Evolutionary conservation across 1,140 invertebrate genomes (phyloP), one percentile per base, ranked within the genome.

Genomic region (Glossosoma conforme): DNA sequence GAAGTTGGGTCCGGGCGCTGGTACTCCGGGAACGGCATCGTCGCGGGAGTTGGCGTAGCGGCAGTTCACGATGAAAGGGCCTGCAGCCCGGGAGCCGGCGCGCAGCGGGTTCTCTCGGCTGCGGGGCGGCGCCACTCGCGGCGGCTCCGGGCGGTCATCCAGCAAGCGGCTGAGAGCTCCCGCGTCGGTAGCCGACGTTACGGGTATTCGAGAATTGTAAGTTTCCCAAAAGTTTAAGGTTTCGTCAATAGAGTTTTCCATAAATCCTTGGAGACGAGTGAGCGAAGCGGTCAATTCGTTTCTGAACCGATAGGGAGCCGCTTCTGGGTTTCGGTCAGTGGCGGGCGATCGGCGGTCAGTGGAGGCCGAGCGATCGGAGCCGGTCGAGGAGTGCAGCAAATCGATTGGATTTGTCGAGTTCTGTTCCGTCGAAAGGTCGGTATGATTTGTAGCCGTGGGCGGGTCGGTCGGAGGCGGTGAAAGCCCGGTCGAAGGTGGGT

Each of bases 221-320:
- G n/a, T 36, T 24, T 58, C 52, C 37, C 42, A 41, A 13, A 49
- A 40, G 21, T 50, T 50, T 37, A 55, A 44, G 1, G 52, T 58
- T 44, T 48, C 41, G 40, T 54, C 52, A 18, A 55, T 47, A 14
- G 47, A 58, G 51, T 55, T 54, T 44, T 55, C 44, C 52, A 58
- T 51, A 13, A 44, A 48, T 1, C 37, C 40, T 38, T 55, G 52
- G 11, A 58, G 35, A 43, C 52, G 37, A 42, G 40, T 52, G 2
- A 58, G 35, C 15, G 52, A 54, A 32, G 56, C 43, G n/a, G 46
- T 48, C 25, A 52, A 33, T 44, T 53, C 50, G 13, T 22, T 37
- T 13, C 48, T 20, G 8, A 47, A 35, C 19, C 22, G 21, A 15
- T 20, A 17, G 10, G 43, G 19, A 42, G n/a, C 40, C 22, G 19